These are phyloP conservation scores for Sphecodes monilicornis DNA, from an alignment of 2,888 invertebrate species.

Conservation along the genomic window DNA sequence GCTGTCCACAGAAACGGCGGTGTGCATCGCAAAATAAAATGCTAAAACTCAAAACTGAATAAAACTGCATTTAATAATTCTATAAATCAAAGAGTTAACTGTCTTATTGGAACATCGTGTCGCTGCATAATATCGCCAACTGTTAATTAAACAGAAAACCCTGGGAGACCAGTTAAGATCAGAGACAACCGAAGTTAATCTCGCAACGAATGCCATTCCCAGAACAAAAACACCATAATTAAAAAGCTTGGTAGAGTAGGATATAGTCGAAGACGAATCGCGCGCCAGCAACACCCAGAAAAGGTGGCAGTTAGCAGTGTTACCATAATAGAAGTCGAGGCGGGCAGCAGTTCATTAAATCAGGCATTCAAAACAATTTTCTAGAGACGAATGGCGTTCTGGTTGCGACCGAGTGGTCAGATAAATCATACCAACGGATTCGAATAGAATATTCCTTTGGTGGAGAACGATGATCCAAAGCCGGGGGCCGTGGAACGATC, in stretches of 20 bases:
- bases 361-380: slow-evolving; percentile 14
- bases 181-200: background rate
- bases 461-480: background rate
- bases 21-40: no score
- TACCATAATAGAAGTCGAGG: background rate
- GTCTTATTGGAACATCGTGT: background rate
- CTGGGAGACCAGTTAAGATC: background rate
- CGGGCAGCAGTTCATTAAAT: slow-evolving; percentile 13
- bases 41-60: background rate
- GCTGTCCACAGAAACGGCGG: no score
- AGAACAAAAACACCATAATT: background rate
- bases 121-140: background rate
- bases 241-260: background rate
- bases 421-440: slow-evolving; percentile 6
- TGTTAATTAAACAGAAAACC: background rate
- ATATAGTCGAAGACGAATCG: background rate
- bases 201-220: background rate
- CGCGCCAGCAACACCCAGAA: background rate
- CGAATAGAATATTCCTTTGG: slow-evolving; percentile 6
- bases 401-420: background rate
- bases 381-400: slow-evolving; percentile 15
- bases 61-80: background rate
- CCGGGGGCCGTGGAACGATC: background rate
- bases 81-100: background rate
- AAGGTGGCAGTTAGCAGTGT: slow-evolving; percentile 3